Evolutionary conservation across 2,797 vertebrate species (phyloP), one percentile per base, ranked within the genome.

Genomic region (Pelobates cultripes): DNA sequence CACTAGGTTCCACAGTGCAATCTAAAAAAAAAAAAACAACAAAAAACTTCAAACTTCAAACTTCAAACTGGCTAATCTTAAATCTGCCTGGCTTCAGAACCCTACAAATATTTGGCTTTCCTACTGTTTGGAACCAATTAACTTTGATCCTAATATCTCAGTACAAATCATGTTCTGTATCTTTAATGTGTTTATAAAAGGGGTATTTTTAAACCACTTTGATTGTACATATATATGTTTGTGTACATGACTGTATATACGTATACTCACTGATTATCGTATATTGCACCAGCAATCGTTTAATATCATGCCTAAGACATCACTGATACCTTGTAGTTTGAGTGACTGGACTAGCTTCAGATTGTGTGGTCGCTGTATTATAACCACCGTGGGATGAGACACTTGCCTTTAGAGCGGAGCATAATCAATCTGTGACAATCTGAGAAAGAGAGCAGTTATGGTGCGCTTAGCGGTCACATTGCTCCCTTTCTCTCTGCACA

Each of bases 341-440:
- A 57, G 64, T 17, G 28, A 17, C 13, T 7, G 53, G 55, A 40
- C 55, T 12, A 12, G 55, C 55, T 13, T 8, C 13, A 4, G 72
- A 57, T n/a, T 53, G 14, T n/a, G 41, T 9, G 63, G 70, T 69
- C 69, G 70, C 69, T 82, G 70, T 68, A 41, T n/a, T 47, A 28
- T 17, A 12, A 63, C 41, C 15, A 51, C 47, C 42, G 28, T 17
- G 17, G 5, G 4, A 41, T 68, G 57, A 13, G 69, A 71, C 44
- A 44, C 15, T 57, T 42, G 70, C 70, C 41, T 43, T 42, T n/a
- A 43, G 70, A 67, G 75, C n/a, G 70, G 4, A 77, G 60, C n/a
- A 43, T 81, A 72, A 14, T 66, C 9, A 51, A 83, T 57, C 82
- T 79, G 77, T 83, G 77, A 84, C 82, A 84, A 84, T 84, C 82